Percentiles rank a stretch among this genome's conserved stretches.
Conservation (phyloP, 2,797 vertebrate genomes). For the Cheracebus regulus region DNA sequence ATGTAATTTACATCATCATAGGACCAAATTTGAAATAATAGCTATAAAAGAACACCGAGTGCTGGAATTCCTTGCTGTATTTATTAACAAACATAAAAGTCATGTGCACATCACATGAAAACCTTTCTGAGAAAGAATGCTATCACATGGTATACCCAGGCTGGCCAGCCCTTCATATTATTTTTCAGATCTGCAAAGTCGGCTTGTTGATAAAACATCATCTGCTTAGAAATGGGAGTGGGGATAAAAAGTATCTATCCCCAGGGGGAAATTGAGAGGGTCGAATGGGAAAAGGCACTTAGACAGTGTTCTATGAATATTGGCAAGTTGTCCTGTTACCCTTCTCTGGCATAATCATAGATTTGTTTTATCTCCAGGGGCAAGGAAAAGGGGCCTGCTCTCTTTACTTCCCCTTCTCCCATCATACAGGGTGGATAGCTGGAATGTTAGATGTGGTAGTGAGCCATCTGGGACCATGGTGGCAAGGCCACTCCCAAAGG, state of each 20-base stretch:
- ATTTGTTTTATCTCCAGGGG: not conserved
- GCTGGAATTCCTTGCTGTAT: slow-evolving; percentile 46
- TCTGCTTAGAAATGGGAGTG: slow-evolving; percentile 4
- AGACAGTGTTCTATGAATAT: not conserved
- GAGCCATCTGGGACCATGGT: not conserved
- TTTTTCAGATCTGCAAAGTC: slow-evolving; percentile 4
- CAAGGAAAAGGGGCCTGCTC: not conserved
- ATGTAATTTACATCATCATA: not conserved
- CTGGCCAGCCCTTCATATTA: not conserved
- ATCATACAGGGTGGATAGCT: not conserved
- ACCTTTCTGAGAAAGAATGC: slow-evolving; percentile 34
- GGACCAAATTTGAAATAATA: not conserved
- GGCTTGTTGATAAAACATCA: slow-evolving; percentile 49
- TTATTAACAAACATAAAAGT: slow-evolving; percentile 58
- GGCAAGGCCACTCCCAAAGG: not conserved
- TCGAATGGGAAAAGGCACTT: not conserved
- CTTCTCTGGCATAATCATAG: not conserved
- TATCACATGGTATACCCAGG: slow-evolving; percentile 4
- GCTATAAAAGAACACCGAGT: not conserved
- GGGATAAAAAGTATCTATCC: not conserved
- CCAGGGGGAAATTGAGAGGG: not conserved
- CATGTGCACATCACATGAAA: slow-evolving; percentile 36
- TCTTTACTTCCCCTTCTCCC: not conserved
- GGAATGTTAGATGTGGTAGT: not conserved
- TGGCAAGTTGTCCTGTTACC: not conserved